phyloP scores from a whole-genome alignment of 2,888 invertebrate genomes.

The Mesorhabditis spiculigera region DNA sequence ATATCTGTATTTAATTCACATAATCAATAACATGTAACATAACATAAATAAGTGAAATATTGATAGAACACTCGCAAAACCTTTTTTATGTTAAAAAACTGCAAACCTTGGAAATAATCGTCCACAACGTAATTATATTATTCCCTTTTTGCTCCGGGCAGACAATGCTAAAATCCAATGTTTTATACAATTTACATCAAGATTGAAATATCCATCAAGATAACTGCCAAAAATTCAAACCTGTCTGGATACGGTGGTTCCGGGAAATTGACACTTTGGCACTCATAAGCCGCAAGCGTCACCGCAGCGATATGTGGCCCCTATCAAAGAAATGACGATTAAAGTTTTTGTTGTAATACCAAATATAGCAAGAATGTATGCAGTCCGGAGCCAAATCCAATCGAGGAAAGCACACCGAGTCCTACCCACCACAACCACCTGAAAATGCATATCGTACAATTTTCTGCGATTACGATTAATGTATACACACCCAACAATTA shows the following conservation, averaged over 20 bases:
- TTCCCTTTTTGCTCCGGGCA: constrained; percentile 68
- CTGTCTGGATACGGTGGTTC: constrained; percentile 94
- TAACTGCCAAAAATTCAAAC: constrained; percentile 9
- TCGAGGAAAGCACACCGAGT: constrained; percentile 90
- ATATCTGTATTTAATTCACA: neutral
- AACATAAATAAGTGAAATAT: constrained; percentile 4
- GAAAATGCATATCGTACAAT: neutral
- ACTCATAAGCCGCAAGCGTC: constrained; percentile 95
- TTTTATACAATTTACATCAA: neutral
- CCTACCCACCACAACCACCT: constrained; percentile 71
- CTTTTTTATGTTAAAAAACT: constrained; percentile 10
- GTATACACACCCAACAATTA: constrained; percentile 72
- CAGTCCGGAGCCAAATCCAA: constrained; percentile 92
- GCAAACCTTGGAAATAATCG: constrained; percentile 80
- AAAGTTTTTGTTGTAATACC: constrained; percentile 49
- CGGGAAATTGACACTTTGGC: constrained; percentile 88
- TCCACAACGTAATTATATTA: constrained; percentile 74
- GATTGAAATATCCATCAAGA: neutral
- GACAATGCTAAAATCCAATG: constrained; percentile 72
- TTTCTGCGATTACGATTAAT: constrained; percentile 51
- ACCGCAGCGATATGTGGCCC: constrained; percentile 99
- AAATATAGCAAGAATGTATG: constrained; percentile 97
- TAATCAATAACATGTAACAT: constrained; percentile 3
- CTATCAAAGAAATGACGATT: constrained; percentile 46
- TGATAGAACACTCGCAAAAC: constrained; percentile 3